Conservation (phyloP, 2,797 vertebrate genomes). For the Tragopan temminckii region DNA sequence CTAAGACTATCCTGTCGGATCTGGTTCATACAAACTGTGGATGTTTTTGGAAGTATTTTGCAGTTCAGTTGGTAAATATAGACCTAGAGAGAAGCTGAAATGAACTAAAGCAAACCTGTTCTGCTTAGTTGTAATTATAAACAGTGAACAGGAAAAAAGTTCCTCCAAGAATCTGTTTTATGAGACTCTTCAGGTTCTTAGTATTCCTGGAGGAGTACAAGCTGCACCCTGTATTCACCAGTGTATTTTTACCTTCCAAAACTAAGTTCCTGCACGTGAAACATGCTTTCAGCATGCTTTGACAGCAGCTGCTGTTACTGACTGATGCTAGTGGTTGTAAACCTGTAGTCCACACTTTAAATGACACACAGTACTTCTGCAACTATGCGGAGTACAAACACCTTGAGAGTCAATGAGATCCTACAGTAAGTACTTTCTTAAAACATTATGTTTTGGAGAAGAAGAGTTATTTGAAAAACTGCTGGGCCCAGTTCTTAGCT, state of each 20-base stretch:
- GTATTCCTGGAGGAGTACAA: background rate
- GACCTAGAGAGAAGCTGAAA: background rate
- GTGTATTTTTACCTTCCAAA: background rate
- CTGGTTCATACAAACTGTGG: background rate
- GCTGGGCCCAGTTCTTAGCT: background rate
- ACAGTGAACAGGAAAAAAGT: background rate
- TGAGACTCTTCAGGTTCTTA: background rate
- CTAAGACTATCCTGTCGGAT: background rate
- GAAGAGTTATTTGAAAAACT: background rate
- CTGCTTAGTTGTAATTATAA: background rate
- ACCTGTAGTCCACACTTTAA: background rate
- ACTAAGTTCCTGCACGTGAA: background rate
- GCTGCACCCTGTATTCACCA: background rate
- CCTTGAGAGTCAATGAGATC: background rate
- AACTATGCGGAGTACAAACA: background rate
- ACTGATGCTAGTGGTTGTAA: background rate
- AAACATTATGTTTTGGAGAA: background rate
- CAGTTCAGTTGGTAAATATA: fast-evolving
- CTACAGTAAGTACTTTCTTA: background rate
- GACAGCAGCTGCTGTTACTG: background rate
- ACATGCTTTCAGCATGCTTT: background rate
- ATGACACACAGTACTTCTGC: background rate
- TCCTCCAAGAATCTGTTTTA: background rate
- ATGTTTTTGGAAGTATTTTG: background rate
- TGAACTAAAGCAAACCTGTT: background rate